Evolutionary conservation across 2,797 vertebrate species (phyloP), one percentile per base, ranked within the genome.

Genomic region (Chiroxiphia lanceolata): DNA sequence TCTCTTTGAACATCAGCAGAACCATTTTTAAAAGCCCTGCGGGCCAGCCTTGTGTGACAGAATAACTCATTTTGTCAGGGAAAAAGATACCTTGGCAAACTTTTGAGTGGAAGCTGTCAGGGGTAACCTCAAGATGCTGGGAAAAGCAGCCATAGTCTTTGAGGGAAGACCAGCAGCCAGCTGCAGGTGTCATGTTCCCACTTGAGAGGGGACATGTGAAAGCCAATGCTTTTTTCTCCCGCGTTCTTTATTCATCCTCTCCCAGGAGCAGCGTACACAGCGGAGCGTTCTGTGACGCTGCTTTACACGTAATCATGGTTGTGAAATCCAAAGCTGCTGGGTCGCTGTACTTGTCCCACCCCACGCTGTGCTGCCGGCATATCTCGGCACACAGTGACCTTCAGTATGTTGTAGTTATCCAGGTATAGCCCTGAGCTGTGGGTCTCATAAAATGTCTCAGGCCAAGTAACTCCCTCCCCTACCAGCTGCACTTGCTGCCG

Each of bases 1-100:
- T 96, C 78, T 85, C 86, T 94, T 94, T 97, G 71, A 97, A 96
- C 95, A 93, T 89, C 91, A 96, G 80, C 93, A 96, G 90, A 96
- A 87, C 64, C 0, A 0, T 90, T 93, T 95, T 76, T 87, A 70
- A 94, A 90, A 95, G 85, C 86, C 77, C 60, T 31, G 56, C 0
- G 0, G 80, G 87, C 91, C 88, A 92, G 74, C 67, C 67, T 70
- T 38, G 36, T 89, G 85, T n/a, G 42, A 74, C 86, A 82, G 67
- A 90, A 70, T 29, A 83, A 64, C 75, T 94, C 60, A 15, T 87
- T 96, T 93, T 87, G 51, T 89, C 67, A 50, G 48, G 60, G 64
- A 56, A 85, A 42, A 87, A 80, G 95, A 57, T 90, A 84, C 60
- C 59, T 79, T 77, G 56, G 70, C 69, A 95, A 93, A 96, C 64